Conservation (phyloP, 2,888 invertebrate genomes). For the Plagiodera versicolora region DNA sequence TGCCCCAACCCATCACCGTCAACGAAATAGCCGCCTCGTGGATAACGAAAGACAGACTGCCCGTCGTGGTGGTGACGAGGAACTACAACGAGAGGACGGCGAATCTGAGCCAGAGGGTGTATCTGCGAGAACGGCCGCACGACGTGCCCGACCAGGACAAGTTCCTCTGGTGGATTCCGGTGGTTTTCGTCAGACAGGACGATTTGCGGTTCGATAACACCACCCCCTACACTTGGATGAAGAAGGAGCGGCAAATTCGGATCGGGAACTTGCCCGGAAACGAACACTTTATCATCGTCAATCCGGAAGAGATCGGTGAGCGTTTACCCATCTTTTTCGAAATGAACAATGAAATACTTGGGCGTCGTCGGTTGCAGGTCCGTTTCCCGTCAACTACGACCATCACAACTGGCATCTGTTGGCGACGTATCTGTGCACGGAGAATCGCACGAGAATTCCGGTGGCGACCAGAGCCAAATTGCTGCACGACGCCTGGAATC, state of each 20-base stretch:
- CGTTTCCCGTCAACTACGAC: conserved; percentile 84
- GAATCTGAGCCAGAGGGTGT: conserved; percentile 68
- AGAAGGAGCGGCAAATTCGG: conserved; percentile 59
- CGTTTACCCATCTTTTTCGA: conserved; percentile 6
- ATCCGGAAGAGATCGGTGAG: conserved; percentile 81
- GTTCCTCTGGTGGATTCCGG: conserved; percentile 75
- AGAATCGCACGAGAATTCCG: conserved; percentile 63
- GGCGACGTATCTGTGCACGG: conserved; percentile 64
- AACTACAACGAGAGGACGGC: conserved; percentile 68
- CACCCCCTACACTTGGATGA: conserved; percentile 67
- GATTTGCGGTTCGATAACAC: conserved; percentile 62
- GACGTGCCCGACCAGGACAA: conserved; percentile 71
- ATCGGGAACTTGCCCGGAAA: conserved; percentile 60
- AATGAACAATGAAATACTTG: too few relatives aligned
- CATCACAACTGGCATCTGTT: conserved; percentile 75
- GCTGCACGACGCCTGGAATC: conserved; percentile 76
- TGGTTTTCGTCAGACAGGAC: conserved; percentile 64
- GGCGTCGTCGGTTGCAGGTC: too few relatives aligned
- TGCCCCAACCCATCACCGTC: conserved; percentile 63
- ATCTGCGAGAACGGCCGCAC: conserved; percentile 72
- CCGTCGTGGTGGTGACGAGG: conserved; percentile 71
- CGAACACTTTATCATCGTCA: conserved; percentile 73
- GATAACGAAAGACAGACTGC: conserved; percentile 80
- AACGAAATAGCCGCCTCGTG: conserved; percentile 76
- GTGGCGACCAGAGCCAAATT: conserved; percentile 74